Conservation (phyloP, 2,113 vertebrate species). For the Sorex fumeus region DNA sequence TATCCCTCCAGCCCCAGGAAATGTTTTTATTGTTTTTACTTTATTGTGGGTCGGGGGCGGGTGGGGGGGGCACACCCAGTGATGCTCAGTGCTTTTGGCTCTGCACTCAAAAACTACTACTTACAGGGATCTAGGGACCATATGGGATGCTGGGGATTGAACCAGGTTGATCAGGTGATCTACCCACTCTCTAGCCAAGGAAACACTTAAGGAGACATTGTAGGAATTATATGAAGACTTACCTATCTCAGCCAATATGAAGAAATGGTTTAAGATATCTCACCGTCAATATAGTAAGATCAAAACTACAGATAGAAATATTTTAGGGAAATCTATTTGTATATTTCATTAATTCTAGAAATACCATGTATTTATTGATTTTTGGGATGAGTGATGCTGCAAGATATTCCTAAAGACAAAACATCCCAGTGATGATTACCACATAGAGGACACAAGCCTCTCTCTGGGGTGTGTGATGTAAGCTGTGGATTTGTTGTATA, state of each 20-base stretch:
- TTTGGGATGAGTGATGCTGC: not conserved
- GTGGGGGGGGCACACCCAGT: too few relatives aligned
- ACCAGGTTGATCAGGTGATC: too few relatives aligned
- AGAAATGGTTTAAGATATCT: not conserved
- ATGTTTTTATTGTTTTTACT: too few relatives aligned
- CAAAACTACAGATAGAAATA: not conserved
- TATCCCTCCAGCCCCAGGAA: too few relatives aligned
- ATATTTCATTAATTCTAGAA: conserved; percentile 43
- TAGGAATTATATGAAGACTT: not conserved
- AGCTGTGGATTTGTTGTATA: too few relatives aligned
- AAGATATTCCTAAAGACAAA: not conserved
- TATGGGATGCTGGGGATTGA: too few relatives aligned
- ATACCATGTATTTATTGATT: not conserved
- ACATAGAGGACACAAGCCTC: not conserved
- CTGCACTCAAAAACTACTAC: too few relatives aligned
- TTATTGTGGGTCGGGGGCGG: too few relatives aligned
- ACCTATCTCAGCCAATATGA: not conserved
- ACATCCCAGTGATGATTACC: not conserved
- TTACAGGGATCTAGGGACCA: too few relatives aligned
- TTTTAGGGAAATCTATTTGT: conserved; percentile 12
- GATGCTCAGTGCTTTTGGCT: too few relatives aligned
- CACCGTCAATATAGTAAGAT: not conserved
- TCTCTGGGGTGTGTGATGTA: not conserved
- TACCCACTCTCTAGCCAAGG: too few relatives aligned
- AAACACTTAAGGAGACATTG: not conserved